Evolutionary conservation across 2,888 invertebrate species (phyloP).

Genomic region (Andrena trimmerana): DNA sequence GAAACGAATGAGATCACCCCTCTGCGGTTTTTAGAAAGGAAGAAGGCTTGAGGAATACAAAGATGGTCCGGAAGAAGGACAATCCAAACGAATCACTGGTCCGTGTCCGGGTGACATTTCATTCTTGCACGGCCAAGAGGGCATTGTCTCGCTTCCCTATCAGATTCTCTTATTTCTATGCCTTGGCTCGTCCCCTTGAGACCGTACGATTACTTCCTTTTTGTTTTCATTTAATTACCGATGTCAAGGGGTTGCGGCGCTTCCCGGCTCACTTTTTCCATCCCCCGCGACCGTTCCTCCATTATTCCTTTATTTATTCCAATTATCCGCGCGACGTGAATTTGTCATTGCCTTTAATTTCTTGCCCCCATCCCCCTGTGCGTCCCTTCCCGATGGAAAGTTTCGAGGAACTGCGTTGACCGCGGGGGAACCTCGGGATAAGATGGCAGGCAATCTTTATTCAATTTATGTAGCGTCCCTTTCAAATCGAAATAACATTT

Average conservation of each 20-base stretch:
- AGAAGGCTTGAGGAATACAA: slow-evolving; percentile 61
- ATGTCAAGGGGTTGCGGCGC: slow-evolving; percentile 84
- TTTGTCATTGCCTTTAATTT: slow-evolving; percentile 84
- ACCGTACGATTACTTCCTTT: slow-evolving; percentile 84
- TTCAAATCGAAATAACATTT: neutral
- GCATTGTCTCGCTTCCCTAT: slow-evolving; percentile 83
- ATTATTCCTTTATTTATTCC: slow-evolving; percentile 85
- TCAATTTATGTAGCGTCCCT: neutral
- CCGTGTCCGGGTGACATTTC: slow-evolving; percentile 82
- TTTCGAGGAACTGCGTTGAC: slow-evolving; percentile 16
- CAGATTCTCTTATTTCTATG: slow-evolving; percentile 83
- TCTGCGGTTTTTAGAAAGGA: neutral
- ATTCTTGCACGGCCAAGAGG: slow-evolving; percentile 80
- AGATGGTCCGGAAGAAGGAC: slow-evolving; percentile 72
- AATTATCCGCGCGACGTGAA: slow-evolving; percentile 84
- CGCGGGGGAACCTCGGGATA: neutral
- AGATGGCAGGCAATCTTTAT: neutral
- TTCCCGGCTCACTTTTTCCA: slow-evolving; percentile 64
- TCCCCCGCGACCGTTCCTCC: slow-evolving; percentile 73
- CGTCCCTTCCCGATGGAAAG: neutral
- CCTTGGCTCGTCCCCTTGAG: slow-evolving; percentile 80
- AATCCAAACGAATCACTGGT: slow-evolving; percentile 79
- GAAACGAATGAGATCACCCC: slow-evolving; percentile 19
- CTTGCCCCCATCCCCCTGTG: slow-evolving; percentile 58
- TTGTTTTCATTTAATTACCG: slow-evolving; percentile 85